Evolutionary conservation across 2,888 invertebrate species (phyloP).

Genomic region (Acanthosepion esculentum): DNA sequence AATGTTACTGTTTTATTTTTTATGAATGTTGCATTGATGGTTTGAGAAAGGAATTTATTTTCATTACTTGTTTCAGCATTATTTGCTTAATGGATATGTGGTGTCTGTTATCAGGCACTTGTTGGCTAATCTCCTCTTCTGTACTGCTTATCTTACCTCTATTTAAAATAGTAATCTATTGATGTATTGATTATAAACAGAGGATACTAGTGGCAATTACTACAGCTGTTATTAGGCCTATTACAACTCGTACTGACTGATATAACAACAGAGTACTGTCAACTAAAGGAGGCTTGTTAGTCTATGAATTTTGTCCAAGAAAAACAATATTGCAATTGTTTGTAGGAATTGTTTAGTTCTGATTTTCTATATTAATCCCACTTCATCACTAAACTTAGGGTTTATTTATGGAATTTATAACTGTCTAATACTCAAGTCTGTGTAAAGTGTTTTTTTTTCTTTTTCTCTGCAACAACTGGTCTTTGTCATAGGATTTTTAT

Average conservation of each 20-base stretch:
- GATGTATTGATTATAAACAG: not conserved
- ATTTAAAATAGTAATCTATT: not conserved
- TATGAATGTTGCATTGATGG: too few species aligned
- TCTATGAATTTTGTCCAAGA: not conserved
- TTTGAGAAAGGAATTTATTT: too few species aligned
- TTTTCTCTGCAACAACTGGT: too few species aligned
- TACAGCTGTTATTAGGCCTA: slow-evolving; percentile 6
- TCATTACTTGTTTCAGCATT: too few species aligned
- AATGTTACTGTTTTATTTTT: too few species aligned
- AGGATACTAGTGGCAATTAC: not conserved
- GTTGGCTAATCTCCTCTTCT: not conserved
- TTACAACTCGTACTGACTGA: not conserved
- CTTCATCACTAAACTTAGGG: not conserved
- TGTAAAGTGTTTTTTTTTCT: not conserved
- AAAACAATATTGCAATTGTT: not conserved
- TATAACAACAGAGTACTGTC: not conserved
- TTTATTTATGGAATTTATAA: not conserved
- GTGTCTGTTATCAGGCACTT: not conserved
- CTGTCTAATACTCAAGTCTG: not conserved
- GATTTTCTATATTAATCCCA: not conserved
- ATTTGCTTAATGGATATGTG: not conserved
- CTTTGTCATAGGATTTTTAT: too few species aligned
- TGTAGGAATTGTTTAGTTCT: not conserved
- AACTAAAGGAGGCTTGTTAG: slow-evolving; percentile 6
- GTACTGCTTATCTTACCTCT: not conserved